Evolutionary conservation across 2,888 invertebrate genomes (phyloP).

Genomic region (Sinhomidia bicolor): DNA sequence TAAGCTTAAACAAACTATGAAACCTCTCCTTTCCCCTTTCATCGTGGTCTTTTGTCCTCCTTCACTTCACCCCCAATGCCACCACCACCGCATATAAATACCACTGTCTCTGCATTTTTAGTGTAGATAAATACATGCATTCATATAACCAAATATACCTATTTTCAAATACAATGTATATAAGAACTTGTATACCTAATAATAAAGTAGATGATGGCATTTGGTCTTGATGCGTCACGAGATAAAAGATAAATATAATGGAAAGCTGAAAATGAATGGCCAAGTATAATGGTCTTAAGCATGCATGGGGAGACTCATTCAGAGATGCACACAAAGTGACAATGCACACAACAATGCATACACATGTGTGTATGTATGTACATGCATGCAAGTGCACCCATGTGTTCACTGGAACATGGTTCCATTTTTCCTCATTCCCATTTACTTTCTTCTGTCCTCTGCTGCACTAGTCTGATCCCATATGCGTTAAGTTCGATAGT

Average conservation of each 20-base stretch:
- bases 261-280: constrained; percentile 49
- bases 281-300: constrained; percentile 28
- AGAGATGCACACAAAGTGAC: constrained; percentile 25
- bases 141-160: too few species aligned
- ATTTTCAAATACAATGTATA: not conserved
- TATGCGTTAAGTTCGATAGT: constrained; percentile 51
- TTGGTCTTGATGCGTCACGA: constrained; percentile 60
- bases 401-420: constrained; percentile 8
- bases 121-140: too few species aligned
- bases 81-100: not conserved
- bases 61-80: not conserved
- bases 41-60: constrained; percentile 4
- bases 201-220: constrained; percentile 48
- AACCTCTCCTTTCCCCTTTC: constrained; percentile 53
- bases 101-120: not conserved
- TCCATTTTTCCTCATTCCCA: not conserved
- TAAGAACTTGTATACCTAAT: constrained; percentile 12
- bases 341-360: constrained; percentile 60
- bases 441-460: not conserved
- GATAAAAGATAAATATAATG: constrained; percentile 64
- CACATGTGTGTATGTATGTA: constrained; percentile 6
- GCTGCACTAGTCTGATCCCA: constrained; percentile 21
- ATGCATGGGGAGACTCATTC: constrained; percentile 32
- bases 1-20: constrained; percentile 67
- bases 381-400: constrained; percentile 45